phyloP scores from a whole-genome alignment of 2,113 vertebrate species.

The Gymnobelideus leadbeateri region DNA sequence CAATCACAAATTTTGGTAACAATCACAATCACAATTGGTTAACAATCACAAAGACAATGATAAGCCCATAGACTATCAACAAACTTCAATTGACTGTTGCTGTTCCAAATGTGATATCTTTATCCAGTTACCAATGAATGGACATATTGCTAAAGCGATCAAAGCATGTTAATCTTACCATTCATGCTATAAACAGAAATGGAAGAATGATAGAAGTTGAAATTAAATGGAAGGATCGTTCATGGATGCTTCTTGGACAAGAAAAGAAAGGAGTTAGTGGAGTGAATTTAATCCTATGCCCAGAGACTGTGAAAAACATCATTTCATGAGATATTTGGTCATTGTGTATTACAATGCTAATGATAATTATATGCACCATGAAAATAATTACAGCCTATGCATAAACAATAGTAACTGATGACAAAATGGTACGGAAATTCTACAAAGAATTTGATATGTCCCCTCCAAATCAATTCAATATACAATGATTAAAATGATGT shows the following conservation, averaged over 20 bases:
- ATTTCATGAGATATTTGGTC: background rate
- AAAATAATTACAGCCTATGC: background rate
- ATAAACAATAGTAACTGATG: background rate
- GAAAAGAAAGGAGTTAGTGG: background rate
- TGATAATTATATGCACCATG: background rate
- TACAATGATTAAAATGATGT: background rate
- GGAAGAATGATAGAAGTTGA: background rate
- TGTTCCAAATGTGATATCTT: background rate
- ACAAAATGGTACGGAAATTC: background rate
- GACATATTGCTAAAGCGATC: background rate
- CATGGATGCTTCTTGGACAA: background rate
- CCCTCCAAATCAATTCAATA: background rate
- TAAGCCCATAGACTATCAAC: background rate
- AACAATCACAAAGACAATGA: background rate
- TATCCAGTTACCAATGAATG: background rate
- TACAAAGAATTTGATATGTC: background rate
- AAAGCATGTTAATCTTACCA: background rate
- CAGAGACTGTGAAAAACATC: background rate
- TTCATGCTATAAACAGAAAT: background rate
- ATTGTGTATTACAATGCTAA: background rate
- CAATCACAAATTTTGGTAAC: background rate
- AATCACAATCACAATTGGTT: background rate
- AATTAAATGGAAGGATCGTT: background rate
- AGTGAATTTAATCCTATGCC: background rate
- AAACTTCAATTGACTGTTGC: background rate